Evolutionary conservation across 2,888 invertebrate genomes (phyloP).

Genomic region (Tetanocera ferruginea): DNA sequence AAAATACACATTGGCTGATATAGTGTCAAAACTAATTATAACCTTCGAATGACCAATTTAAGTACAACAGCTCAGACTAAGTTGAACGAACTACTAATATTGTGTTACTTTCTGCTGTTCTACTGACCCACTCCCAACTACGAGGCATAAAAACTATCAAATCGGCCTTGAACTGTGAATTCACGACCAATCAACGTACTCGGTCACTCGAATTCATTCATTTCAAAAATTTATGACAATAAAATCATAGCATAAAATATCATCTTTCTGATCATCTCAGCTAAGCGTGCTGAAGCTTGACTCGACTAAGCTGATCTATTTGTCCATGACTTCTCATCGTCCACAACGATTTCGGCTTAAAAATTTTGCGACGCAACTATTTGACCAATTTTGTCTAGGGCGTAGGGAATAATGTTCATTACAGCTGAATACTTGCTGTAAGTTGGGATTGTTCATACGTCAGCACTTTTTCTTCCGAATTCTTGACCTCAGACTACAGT

Average conservation of each 20-base stretch:
- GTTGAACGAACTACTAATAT: constrained; percentile 55
- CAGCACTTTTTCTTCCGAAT: constrained; percentile 55
- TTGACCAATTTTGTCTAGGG: neutral
- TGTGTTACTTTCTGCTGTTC: neutral
- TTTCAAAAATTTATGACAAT: neutral
- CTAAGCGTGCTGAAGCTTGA: neutral
- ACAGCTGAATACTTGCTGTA: neutral
- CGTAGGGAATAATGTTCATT: too few species aligned
- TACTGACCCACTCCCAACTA: constrained; percentile 18
- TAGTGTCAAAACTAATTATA: too few species aligned
- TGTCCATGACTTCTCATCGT: neutral
- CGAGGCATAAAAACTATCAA: neutral
- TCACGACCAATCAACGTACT: constrained; percentile 5
- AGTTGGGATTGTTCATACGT: neutral
- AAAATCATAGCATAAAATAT: neutral
- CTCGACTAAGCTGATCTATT: too few species aligned
- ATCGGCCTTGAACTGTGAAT: constrained; percentile 13
- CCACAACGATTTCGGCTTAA: neutral
- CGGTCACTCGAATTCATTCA: too few species aligned
- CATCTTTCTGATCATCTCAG: neutral
- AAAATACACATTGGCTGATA: too few species aligned
- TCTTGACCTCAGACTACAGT: constrained; percentile 63
- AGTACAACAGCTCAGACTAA: constrained; percentile 7
- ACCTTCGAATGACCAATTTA: neutral
- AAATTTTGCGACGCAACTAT: neutral